Base-by-base conservation (phyloP, 2,888 invertebrate genomes). In the Sialis fuliginosa region DNA sequence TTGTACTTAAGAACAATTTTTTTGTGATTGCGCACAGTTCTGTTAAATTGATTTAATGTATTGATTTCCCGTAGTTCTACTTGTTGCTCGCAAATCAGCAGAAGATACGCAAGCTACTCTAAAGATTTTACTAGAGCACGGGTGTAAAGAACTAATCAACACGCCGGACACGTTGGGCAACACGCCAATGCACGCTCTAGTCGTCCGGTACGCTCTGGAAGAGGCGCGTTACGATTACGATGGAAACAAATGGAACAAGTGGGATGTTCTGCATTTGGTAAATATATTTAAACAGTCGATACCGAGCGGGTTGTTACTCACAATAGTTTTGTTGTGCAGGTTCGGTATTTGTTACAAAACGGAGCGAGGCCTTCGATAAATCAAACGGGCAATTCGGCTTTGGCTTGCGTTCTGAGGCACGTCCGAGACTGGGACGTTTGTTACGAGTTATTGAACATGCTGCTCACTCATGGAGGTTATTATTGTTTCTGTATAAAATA, bases 191-290 rank as follows among this genome's bases (percentile, higher is more conserved):
- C 82, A 84, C 62, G 79, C 74, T 1, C 58, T 74, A 2, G 72
- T 75, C 44, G 72, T 74, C 4, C 66, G 78, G 30, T 80, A 80
- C 60, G 79, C 80, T 1, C 57, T 81, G 52, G 81, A 81, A 59
- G 81, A 81, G 60, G 77, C 77, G 10, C 62, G 70, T 9, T 78
- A 76, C 56, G 79, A 78, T 6, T 77, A 78, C 55, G 74, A 77
- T 54, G 22, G 22, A 22, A 22, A 22, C 22, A 76, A 76, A 51
- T 81, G 79, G 80, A 78, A 77, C 56, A 81, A 81, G 58, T 81
- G 81, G 75, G 81, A 81, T 59, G 77, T 83, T 42, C 62, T 83
- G 46, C 79, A 80, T 60, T 67, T 82, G 54, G 77, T 82, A 33
- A 13, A 35, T 33, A 8, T 13, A 13, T 42, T n/a, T 12, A n/a